Conservation (phyloP, 2,797 vertebrate genomes). For the Paramormyrops hopkinsi region DNA sequence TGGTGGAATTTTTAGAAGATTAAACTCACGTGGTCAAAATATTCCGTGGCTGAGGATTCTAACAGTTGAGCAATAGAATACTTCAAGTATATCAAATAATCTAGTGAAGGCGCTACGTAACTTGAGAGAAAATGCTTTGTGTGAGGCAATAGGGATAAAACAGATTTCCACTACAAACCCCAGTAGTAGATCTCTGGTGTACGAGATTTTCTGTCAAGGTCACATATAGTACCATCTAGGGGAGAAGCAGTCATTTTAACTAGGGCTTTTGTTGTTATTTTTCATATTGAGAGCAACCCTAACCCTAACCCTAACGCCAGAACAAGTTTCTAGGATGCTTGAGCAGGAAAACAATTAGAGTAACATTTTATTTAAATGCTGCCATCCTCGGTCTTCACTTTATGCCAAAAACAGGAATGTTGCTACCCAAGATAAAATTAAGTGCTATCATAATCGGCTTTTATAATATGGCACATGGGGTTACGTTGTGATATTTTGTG, state of each 20-base stretch:
- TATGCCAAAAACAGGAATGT: neutral
- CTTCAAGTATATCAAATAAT: neutral
- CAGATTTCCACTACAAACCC: neutral
- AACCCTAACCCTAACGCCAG: neutral
- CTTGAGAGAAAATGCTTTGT: neutral
- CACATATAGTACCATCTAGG: neutral
- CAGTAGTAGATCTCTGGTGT: neutral
- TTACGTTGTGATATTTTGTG: neutral
- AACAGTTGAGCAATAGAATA: neutral
- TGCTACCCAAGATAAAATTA: neutral
- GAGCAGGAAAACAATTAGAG: neutral
- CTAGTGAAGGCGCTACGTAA: neutral
- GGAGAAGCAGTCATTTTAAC: neutral
- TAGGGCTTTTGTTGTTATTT: neutral
- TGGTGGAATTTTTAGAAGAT: neutral
- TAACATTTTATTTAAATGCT: neutral
- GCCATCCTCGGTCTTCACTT: neutral
- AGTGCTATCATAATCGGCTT: neutral
- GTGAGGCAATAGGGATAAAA: neutral
- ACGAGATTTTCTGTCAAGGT: neutral
- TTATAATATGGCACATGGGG: neutral
- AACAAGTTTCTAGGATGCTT: neutral
- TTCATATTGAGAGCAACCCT: neutral
- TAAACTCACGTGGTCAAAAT: neutral
- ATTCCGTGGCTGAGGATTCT: neutral